Evolutionary conservation across 1,140 invertebrate genomes (phyloP), one percentile per base, ranked within the genome.

Genomic region (Battus philenor): DNA sequence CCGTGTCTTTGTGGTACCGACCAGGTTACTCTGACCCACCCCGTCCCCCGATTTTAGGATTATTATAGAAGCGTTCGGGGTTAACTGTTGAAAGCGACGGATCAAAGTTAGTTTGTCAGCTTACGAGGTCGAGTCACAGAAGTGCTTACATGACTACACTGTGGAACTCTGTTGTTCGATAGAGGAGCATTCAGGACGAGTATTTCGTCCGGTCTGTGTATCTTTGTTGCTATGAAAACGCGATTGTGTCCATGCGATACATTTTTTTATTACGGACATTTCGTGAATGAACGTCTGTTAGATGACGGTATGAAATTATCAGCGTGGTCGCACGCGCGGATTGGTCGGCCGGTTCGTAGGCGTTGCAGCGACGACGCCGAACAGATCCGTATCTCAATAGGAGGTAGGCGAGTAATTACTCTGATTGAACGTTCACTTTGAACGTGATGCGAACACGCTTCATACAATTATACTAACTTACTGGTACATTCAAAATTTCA

Each of bases 191-290:
- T 78, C 53, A 70, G 51, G 54, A 45, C 56, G 59, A 59, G 52
- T 59, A 43, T 48, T 58, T 43, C 44, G 67, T 64, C 55, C 48
- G 58, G 54, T 68, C 46, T 57, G 55, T 63, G 50, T 60, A 61
- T 68, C 70, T 74, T 76, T 76, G 74, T 81, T 74, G 62, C 59
- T 61, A 64, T 79, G 61, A 74, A 76, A 20, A 67, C 60, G 68
- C 57, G 59, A 54, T 67, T 73, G 68, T 74, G 59, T 67, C 59
- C 54, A 56, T 68, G 65, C 46, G 63, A 70, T 64, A 50, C 61
- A 30, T 41, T 43, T 64, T 62, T 68, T 67, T 54, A 46, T 62
- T 41, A 39, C 54, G 46, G 45, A 49, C 47, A 33, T 39, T 26
- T 36, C 17, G 12, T 50, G 51, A 59, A 55, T 55, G 43, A 22